Conservation (phyloP, 2,113 vertebrate species). For the Ornithorhynchus anatinus region DNA sequence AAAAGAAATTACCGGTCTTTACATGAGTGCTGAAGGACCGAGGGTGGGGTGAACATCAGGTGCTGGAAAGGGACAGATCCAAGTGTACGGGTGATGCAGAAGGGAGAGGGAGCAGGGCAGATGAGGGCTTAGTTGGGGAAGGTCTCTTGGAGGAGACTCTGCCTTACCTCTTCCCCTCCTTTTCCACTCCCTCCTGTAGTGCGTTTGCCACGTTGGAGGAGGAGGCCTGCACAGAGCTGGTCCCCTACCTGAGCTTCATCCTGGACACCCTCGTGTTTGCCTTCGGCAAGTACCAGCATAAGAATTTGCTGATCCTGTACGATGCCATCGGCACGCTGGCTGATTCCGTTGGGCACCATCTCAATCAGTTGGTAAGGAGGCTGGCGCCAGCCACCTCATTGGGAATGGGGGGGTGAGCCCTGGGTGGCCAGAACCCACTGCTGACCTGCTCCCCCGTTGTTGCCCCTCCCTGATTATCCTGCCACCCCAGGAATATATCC, state of each 20-base stretch:
- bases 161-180: neutral
- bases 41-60: too few species aligned
- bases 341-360: constrained; percentile 93
- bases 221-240: constrained; percentile 93
- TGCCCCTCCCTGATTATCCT: neutral
- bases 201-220: constrained; percentile 95
- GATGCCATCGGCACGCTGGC: constrained; percentile 94
- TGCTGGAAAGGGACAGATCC: too few species aligned
- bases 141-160: too few species aligned
- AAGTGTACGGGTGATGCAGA: too few species aligned
- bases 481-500: constrained; percentile 83
- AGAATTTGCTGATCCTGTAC: constrained; percentile 94
- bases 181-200: constrained; percentile 48
- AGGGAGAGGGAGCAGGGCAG: too few species aligned
- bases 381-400: neutral
- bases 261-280: constrained; percentile 95
- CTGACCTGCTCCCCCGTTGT: neutral
- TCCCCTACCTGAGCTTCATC: constrained; percentile 96
- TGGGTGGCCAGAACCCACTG: neutral
- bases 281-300: constrained; percentile 96
- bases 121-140: too few species aligned
- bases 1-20: too few species aligned
- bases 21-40: too few species aligned
- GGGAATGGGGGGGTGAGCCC: too few species aligned
- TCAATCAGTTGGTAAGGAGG: constrained; percentile 86